These are phyloP conservation scores for Euphonia xanthogaster DNA, from an alignment of 2,797 vertebrate species.

Conservation along the genomic window DNA sequence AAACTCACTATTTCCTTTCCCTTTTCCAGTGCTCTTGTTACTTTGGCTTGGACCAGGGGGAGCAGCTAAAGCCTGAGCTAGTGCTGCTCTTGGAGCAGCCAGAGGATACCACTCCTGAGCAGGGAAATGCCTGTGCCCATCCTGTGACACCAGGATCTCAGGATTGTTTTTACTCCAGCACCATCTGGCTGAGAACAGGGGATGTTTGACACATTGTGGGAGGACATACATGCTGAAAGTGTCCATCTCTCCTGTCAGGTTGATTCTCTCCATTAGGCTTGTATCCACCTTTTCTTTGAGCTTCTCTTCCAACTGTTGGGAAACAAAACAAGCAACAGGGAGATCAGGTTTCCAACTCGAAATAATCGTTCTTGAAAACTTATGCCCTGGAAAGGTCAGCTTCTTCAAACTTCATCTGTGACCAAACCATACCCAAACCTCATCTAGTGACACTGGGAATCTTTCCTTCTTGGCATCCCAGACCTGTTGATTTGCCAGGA, in stretches of 20 bases:
- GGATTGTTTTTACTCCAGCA: slow-evolving; percentile 10
- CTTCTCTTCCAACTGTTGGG: slow-evolving; percentile 92
- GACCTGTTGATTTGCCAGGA: background rate
- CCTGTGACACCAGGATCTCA: background rate
- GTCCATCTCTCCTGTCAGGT: slow-evolving; percentile 96
- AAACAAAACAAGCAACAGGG: slow-evolving; percentile 17
- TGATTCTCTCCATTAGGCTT: slow-evolving; percentile 89
- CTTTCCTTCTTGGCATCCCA: background rate
- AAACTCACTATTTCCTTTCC: slow-evolving; percentile 59
- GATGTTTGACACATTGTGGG: background rate
- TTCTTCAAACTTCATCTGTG: background rate
- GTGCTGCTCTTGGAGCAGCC: background rate
- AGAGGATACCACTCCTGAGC: background rate
- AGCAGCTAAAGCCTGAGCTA: background rate
- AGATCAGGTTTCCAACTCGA: background rate
- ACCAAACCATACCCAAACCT: background rate
- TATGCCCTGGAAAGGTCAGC: background rate
- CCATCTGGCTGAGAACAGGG: slow-evolving; percentile 42
- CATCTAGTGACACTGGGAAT: background rate
- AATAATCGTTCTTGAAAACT: background rate
- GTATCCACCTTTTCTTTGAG: slow-evolving; percentile 97
- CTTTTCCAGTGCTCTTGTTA: slow-evolving; percentile 2
- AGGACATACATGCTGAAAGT: slow-evolving; percentile 94
- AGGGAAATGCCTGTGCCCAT: background rate
- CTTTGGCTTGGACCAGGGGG: background rate